Evolutionary conservation across 2,888 invertebrate genomes (phyloP), one percentile per base, ranked within the genome.

Genomic region (Thera britannica): DNA sequence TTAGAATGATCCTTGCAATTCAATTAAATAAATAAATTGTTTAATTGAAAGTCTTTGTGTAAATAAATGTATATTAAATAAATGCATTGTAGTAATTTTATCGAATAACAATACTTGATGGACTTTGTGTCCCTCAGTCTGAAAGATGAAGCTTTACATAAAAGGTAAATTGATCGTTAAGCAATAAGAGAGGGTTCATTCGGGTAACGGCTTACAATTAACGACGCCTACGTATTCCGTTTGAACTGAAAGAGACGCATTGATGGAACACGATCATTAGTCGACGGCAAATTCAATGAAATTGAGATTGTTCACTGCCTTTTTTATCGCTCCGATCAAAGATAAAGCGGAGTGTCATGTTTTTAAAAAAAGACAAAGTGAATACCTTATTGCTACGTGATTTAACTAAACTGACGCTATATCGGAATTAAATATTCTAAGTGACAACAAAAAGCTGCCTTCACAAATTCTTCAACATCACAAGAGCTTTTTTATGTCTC

Each of bases 81-180:
- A 23, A 23, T 23, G 3, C 11, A 12, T 3, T 49, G 23, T 12
- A 23, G 5, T 51, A 6, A 51, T 51, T 23, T 12, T 51, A 23
- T 51, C 7, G 51, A 23, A 51, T 23, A 23, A 49, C 3, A 38
- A 4, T 23, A 51, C 51, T 12, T 51, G 51, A 51, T 23, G 2
- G 12, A 51, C 51, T 23, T 12, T 51, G 51, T 51, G 5, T 23
- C 23, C 23, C 2, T 51, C 51, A 12, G 51, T 23, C 23, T 12
- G 23, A 51, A 2, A 7, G 41, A 52, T 55, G 54, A 65, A 49
- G 41, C 55, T 41, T 34, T 35, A 60, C 56, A 56, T 51, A 11
- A 57, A 51, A 66, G 65, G 65, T 56, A 62, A 54, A 41, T 60
- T 54, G 35, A 57, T 66, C 65, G 61, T 61, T 61, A 66, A 46